Evolutionary conservation across 2,888 invertebrate genomes (phyloP), one percentile per base, ranked within the genome.

Genomic region (Trilocha varians): DNA sequence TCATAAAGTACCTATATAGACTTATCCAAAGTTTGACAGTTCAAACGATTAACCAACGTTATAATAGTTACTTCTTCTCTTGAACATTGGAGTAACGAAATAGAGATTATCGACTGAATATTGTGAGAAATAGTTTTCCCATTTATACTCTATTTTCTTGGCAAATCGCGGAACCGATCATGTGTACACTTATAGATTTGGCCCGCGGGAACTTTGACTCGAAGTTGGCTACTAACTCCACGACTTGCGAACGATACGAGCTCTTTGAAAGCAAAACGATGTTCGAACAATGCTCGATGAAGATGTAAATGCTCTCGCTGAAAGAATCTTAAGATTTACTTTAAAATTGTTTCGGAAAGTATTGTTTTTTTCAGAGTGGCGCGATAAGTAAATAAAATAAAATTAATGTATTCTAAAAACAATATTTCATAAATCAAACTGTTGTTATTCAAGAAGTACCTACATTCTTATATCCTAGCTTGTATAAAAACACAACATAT

Each of bases 91-190:
- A 9, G 25, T 6, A 25, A 25, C 6, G 25, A 9, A 25, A 6
- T 9, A 11, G 36, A 16, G 71, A 71, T 74, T 77, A 78, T 70
- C 69, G 72, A 74, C 67, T 70, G 59, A 53, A 4, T 9, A 65
- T 69, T 68, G 75, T 60, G 70, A 59, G 53, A 68, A 71, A 62
- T 68, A 73, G 74, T 77, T 75, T 70, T 55, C 63, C 60, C 70
- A 72, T 71, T 73, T 61, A 60, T 65, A 73, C 76, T 78, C 72
- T 78, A 80, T 80, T 79, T 79, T 79, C 79, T 80, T 80, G 79
- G 75, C 76, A 78, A 78, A 82, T 79, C 78, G 78, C 75, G 69
- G 70, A 80, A 78, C 75, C 79, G 80, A 82, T 84, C 84, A 82
- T 79, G 83, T 83, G 80, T 70, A 79, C 70, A 75, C 78, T 79